Base-by-base conservation (phyloP, 2,113 vertebrate species). In the Melospiza georgiana region DNA sequence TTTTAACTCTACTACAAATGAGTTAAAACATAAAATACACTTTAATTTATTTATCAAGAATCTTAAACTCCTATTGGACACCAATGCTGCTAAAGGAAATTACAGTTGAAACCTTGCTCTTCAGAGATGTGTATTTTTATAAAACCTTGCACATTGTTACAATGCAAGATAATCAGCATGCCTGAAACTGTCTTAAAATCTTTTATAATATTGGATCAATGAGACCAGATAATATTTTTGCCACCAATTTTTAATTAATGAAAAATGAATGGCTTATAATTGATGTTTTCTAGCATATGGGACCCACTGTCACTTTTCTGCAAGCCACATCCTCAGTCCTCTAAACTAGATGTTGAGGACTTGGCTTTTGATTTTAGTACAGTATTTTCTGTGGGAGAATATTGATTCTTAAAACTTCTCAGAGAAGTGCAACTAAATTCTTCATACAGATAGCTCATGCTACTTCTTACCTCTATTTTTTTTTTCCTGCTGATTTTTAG, bases 401-500 rank as follows among this genome's bases (percentile, higher is more conserved):
- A 10, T 39, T 55, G 19, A n/a, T 14, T 41, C 12, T 69, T 24
- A 71, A 54, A 79, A 49, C 61, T 65, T 77, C 23, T 52, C 66
- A 62, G 17, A 49, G 67, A 65, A 80, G 31, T 46, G 54, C 33
- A 65, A 33, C 37, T 58, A 19, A 85, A 13, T 11, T 2, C 86
- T 86, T 81, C 51, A 54, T 88, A 37, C 21, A 66, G 33, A 8
- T 13, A 58, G 16, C 31, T 66, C 12, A 22, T 24, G 28, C 14
- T 48, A 48, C 58, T 75, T 84, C 49, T 72, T 46, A 33, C 22
- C 21, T 84, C 10, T 93, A 3, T 67, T 1, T 83, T 83, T 22
- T 49, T 52, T 52, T 39, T 77, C 75, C 24, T 85, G 49, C 23
- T 94, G 31, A 28, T 59, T 87, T 96, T 43, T 93, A 99, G 99